A percentile compares a stretch with the other conserved stretches of the same genome.
Conservation (phyloP, 2,797 vertebrate species). For the Acrossocheilus wenchowensis region DNA sequence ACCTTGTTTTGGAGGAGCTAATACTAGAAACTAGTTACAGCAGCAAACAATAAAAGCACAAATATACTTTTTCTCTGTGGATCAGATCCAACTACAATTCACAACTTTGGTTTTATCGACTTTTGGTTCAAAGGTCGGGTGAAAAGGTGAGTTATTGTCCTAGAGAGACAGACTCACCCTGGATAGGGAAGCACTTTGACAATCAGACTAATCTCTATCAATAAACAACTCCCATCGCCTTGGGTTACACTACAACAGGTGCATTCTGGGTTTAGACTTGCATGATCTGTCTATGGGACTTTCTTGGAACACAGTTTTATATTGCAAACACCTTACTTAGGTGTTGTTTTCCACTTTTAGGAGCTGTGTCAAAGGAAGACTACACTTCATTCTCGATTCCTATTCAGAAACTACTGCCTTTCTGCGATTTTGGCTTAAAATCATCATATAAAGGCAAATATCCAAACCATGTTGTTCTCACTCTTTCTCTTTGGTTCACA, state of each 20-base stretch:
- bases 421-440: background rate
- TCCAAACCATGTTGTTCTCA: background rate
- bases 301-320: background rate
- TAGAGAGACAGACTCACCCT: constrained; percentile 45
- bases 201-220: constrained; percentile 68
- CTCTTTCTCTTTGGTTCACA: background rate
- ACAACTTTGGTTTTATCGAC: constrained; percentile 4
- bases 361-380: background rate
- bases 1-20: background rate
- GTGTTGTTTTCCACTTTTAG: background rate
- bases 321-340: background rate
- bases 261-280: constrained; percentile 35
- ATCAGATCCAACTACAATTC: background rate
- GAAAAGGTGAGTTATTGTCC: constrained; percentile 66
- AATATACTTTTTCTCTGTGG: background rate
- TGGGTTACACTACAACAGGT: constrained; percentile 41
- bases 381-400: background rate
- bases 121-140: constrained; percentile 60
- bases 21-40: background rate
- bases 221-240: constrained; percentile 43
- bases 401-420: background rate
- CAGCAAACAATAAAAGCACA: constrained; percentile 3
- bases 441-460: background rate
- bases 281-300: background rate
- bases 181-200: constrained; percentile 57